Evolutionary conservation across 1,140 invertebrate genomes (phyloP), one percentile per base, ranked within the genome.

Genomic region (Pseudomyrmex concolor): DNA sequence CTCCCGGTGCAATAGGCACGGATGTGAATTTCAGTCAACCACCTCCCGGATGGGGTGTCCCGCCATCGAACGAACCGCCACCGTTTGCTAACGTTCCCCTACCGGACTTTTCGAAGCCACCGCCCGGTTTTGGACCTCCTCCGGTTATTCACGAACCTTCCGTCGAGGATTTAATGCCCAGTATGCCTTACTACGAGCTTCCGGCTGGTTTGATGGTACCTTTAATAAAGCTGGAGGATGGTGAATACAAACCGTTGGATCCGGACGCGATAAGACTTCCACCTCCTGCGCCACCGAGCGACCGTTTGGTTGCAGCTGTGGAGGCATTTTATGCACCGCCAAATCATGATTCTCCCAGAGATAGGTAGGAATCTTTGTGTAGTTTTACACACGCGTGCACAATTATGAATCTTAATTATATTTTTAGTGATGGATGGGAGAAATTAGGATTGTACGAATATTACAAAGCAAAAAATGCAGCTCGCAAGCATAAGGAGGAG

Each of bases 371-470:
- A 48, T 60, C 55, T 12, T 67, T 34, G 4, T 45, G 54, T n/a
- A 25, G 67, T 17, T 66, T 80, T 62, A 45, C 63, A 55, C 34
- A 34, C 5, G 34, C 13, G 3, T 43, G n/a, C 81, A 59, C 2
- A 15, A 0, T 22, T 34, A 7, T 7, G 5, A 45, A 50, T 78
- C 34, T 60, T 7, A 13, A 45, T 72, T 59, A 4, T 73, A 15
- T 83, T 86, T 25, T 0, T 91, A 98, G 98, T 94, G 98, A 99
- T 92, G 99, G 99, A 57, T 99, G 99, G 99, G 99, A 99, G 92
- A 98, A 99, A 94, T 94, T 99, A 90, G 98, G 98, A 80, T 95
- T 99, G 22, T 99, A 99, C 94, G 99, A 99, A 95, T 99, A 99
- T 94, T 99, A 98, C 94, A 98, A 98, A 95, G 97, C 98, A 0